Percentiles rank a stretch among this genome's conserved stretches.
These are phyloP conservation scores for Meteorus colon DNA, from an alignment of 2,888 invertebrate species.

Conservation along the genomic window DNA sequence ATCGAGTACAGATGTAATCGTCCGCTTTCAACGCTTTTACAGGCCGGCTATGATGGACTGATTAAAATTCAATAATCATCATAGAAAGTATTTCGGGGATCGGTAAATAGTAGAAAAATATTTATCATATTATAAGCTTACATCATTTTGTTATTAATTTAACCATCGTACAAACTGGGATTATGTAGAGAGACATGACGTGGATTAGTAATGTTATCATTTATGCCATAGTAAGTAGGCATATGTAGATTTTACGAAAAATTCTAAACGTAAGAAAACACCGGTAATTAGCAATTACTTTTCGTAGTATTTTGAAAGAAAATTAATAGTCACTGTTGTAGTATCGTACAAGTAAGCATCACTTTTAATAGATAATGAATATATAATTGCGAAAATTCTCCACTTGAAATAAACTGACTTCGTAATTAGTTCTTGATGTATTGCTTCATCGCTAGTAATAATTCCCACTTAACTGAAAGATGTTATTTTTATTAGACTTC, in stretches of 20 bases:
- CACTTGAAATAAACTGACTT: too few species aligned
- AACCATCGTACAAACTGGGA: not conserved
- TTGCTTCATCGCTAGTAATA: too few species aligned
- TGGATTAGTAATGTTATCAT: not conserved
- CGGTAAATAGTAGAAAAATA: constrained; percentile 60
- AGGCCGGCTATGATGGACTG: constrained; percentile 70
- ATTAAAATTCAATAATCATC: constrained; percentile 65
- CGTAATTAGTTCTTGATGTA: too few species aligned
- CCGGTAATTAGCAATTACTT: too few species aligned
- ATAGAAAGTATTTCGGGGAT: constrained; percentile 57
- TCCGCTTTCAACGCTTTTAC: constrained; percentile 63
- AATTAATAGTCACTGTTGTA: too few species aligned
- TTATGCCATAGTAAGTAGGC: not conserved
- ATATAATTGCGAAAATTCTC: too few species aligned
- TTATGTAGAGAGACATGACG: not conserved
- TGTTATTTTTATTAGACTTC: not conserved
- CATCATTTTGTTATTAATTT: not conserved
- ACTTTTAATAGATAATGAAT: too few species aligned
- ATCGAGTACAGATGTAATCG: constrained; percentile 54
- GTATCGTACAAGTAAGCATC: too few species aligned
- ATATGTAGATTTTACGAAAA: not conserved
- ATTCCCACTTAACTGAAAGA: too few species aligned
- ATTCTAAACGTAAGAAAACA: too few species aligned
- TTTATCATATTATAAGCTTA: constrained; percentile 22
- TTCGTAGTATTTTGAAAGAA: too few species aligned